Evolutionary conservation across 2,113 vertebrate genomes (phyloP).

Genomic region (Petromus typicus): DNA sequence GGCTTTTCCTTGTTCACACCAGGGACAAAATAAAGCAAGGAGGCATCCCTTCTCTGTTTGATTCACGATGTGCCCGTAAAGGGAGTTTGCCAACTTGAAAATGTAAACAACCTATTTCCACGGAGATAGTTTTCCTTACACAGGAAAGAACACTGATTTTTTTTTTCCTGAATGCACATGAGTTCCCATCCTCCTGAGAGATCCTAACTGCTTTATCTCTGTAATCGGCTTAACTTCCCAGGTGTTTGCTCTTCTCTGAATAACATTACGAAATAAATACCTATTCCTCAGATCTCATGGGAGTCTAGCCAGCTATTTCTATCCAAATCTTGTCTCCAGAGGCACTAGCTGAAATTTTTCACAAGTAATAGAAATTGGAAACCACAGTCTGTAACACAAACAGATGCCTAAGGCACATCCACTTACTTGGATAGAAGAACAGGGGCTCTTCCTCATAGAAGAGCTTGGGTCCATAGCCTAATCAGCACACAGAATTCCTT

Average conservation of each 20-base stretch:
- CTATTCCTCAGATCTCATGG: constrained; percentile 19
- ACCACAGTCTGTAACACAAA: background rate
- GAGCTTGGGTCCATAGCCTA: background rate
- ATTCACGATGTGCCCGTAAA: constrained; percentile 27
- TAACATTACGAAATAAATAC: constrained; percentile 62
- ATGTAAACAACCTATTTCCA: constrained; percentile 69
- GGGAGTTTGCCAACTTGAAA: constrained; percentile 42
- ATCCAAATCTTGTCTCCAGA: background rate
- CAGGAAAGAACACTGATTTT: constrained; percentile 12
- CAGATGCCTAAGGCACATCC: accelerated
- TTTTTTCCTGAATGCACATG: constrained; percentile 30
- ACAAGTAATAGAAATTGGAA: constrained; percentile 1
- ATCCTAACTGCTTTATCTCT: constrained; percentile 61
- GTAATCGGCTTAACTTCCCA: constrained; percentile 59
- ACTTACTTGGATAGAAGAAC: background rate
- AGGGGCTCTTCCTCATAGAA: accelerated
- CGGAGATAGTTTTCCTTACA: constrained; percentile 62
- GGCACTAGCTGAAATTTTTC: background rate
- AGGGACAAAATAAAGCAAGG: background rate
- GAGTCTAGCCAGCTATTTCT: background rate
- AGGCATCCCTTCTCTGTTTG: constrained; percentile 5
- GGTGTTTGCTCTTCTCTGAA: constrained; percentile 32
- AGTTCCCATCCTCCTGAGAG: constrained; percentile 50
- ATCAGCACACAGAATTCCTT: background rate
- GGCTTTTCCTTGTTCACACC: constrained; percentile 1